Evolutionary conservation across 2,797 vertebrate genomes (phyloP), one percentile per base, ranked within the genome.

Genomic region (Chromobotia macracanthus): DNA sequence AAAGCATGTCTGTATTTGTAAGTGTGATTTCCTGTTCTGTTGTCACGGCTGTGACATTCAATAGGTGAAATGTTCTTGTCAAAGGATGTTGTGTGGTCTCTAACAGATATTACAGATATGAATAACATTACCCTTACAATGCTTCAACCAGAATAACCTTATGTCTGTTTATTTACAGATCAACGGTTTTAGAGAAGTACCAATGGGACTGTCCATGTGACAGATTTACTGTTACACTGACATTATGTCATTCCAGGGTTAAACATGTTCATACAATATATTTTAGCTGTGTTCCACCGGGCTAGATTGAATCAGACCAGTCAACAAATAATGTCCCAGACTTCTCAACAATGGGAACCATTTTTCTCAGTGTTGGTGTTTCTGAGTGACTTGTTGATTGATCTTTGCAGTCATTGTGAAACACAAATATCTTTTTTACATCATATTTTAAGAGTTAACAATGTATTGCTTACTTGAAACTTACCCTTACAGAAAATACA

Each of bases 161-260:
- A 41, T 23, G 10, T 66, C n/a, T 9, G 48, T 73, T 11, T 13
- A 56, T 64, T 60, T 16, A 65, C 41, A 80, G 18, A 38, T 13
- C 19, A 35, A 8, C 63, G 35, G 23, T 31, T 25, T 41, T 76
- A 53, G 31, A 50, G 16, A 63, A 28, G 41, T 25, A 63, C 55
- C 21, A 5, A 35, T 16, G 50, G 70, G 69, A 60, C 11, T 13
- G 10, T 51, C 21, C 19, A 19, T 18, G 23, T 51, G 81, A 82
- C 75, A 82, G 75, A 82, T 82, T 82, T 79, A 82, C 68, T 56
- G n/a, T n/a, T n/a, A n/a, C n/a, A 7, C 38, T 63, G 35, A 35
- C 25, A 35, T 73, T 50, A 60, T 41, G 56, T 63, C 38, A 72
- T 16, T 72, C 21, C 15, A 60, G 55, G 35, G 65, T 73, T 77